A percentile compares a stretch with the other conserved stretches of the same genome.
These are phyloP conservation scores for Cerceris rybyensis DNA, from an alignment of 2,888 invertebrate species.

Conservation along the genomic window DNA sequence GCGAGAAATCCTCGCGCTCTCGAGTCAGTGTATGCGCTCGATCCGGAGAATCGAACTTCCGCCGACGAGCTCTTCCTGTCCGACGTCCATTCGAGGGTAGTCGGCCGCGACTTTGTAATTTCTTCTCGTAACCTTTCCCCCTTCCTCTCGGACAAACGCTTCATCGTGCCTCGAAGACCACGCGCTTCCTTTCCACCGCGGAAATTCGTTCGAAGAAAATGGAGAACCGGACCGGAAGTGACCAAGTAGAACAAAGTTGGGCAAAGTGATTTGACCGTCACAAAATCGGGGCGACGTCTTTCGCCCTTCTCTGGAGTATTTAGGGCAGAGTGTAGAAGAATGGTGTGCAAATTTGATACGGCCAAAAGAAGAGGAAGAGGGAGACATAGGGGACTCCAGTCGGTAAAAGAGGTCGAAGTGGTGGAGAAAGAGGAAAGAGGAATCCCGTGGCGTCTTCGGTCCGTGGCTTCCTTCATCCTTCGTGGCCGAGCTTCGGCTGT, in stretches of 20 bases:
- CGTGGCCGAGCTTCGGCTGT: constrained; percentile 80
- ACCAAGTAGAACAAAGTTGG: constrained; percentile 1
- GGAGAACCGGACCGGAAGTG: constrained; percentile 2
- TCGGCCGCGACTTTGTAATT: constrained; percentile 53
- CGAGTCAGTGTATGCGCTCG: constrained; percentile 75
- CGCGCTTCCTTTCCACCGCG: constrained; percentile 1
- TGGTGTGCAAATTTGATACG: neutral
- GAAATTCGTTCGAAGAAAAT: neutral
- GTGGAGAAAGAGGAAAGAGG: constrained; percentile 30
- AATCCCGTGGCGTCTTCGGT: constrained; percentile 71
- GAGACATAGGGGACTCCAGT: constrained; percentile 9
- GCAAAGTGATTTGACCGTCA: neutral
- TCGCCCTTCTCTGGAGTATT: too few relatives aligned
- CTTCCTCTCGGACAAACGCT: constrained; percentile 43
- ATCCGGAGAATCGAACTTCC: constrained; percentile 78
- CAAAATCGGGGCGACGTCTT: too few relatives aligned
- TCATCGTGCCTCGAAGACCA: constrained; percentile 30
- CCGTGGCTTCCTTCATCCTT: constrained; percentile 76
- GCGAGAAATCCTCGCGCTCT: constrained; percentile 68
- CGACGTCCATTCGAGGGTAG: constrained; percentile 60
- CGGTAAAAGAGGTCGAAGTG: constrained; percentile 14
- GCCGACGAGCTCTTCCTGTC: constrained; percentile 71
- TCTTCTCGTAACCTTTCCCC: constrained; percentile 36
- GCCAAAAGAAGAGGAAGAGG: constrained; percentile 8
- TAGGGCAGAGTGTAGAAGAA: constrained; percentile 15